Conservation (phyloP, 2,888 invertebrate species). For the Rhimphoctona megacephalus region DNA sequence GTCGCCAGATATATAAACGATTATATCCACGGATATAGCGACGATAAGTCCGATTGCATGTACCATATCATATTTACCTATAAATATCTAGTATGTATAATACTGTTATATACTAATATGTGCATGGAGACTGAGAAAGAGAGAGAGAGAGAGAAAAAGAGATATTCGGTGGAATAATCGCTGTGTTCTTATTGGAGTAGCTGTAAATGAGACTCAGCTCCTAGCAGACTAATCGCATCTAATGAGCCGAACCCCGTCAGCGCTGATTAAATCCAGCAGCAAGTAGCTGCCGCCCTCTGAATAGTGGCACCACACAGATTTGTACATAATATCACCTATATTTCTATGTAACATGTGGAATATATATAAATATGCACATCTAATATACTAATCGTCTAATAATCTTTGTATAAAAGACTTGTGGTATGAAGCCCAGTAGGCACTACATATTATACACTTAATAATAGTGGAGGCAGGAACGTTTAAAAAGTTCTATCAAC, state of each 20-base stretch:
- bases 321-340: not conserved
- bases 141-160: not conserved
- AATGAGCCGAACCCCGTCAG: constrained; percentile 79
- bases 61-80: not conserved
- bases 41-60: constrained; percentile 13
- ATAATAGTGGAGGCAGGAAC: too few relatives aligned
- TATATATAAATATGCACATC: not conserved
- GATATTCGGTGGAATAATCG: constrained; percentile 12
- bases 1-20: constrained; percentile 19
- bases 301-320: not conserved
- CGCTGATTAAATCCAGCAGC: constrained; percentile 75
- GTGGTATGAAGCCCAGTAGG: too few relatives aligned
- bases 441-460: too few relatives aligned
- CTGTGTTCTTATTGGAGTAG: constrained; percentile 42
- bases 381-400: not conserved
- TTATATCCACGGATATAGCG: constrained; percentile 1
- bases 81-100: not conserved
- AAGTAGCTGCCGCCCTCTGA: not conserved
- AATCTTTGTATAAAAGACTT: too few relatives aligned
- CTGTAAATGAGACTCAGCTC: constrained; percentile 64
- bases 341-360: not conserved
- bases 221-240: constrained; percentile 79
- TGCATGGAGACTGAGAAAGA: not conserved
- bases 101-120: constrained; percentile 10
- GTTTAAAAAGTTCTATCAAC: too few relatives aligned